phyloP scores from a whole-genome alignment of 2,113 vertebrate species.

The Coryphaenoides rupestris region DNA sequence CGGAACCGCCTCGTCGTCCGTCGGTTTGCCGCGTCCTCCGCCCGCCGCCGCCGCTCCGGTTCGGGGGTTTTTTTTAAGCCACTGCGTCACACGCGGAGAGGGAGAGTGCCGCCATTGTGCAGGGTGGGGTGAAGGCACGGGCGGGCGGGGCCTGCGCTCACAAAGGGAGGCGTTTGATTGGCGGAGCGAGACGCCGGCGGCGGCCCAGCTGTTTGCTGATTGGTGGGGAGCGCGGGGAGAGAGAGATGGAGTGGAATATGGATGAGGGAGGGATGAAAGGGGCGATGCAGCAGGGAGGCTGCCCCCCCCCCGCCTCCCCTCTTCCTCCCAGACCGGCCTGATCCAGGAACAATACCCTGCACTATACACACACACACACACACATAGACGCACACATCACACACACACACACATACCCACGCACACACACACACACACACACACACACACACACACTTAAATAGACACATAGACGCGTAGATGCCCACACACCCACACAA shows the following conservation, averaged over 20 bases:
- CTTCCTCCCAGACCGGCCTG: slow-evolving; percentile 40
- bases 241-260: slow-evolving; percentile 64
- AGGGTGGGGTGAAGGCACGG: slow-evolving; percentile 57
- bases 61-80: slow-evolving; percentile 58
- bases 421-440: too few species aligned
- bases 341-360: slow-evolving; percentile 55
- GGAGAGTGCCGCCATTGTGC: slow-evolving; percentile 59
- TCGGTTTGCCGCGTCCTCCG: slow-evolving; percentile 23
- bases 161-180: slow-evolving; percentile 58
- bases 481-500: slow-evolving; percentile 4
- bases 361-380: slow-evolving; percentile 20
- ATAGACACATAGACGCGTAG: slow-evolving; percentile 22
- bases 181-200: slow-evolving; percentile 47
- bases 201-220: slow-evolving; percentile 46
- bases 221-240: slow-evolving; percentile 55
- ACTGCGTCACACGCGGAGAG: slow-evolving; percentile 59
- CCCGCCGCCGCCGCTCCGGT: slow-evolving; percentile 25
- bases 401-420: too few species aligned
- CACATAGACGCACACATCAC: slow-evolving; percentile 20
- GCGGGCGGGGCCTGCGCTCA: slow-evolving; percentile 48
- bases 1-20: slow-evolving; percentile 21
- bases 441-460: background rate
- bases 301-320: slow-evolving; percentile 37
- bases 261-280: slow-evolving; percentile 70
- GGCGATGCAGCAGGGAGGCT: slow-evolving; percentile 45